Conservation (phyloP, 2,888 invertebrate species). For the Hyposoter dolosus region DNA sequence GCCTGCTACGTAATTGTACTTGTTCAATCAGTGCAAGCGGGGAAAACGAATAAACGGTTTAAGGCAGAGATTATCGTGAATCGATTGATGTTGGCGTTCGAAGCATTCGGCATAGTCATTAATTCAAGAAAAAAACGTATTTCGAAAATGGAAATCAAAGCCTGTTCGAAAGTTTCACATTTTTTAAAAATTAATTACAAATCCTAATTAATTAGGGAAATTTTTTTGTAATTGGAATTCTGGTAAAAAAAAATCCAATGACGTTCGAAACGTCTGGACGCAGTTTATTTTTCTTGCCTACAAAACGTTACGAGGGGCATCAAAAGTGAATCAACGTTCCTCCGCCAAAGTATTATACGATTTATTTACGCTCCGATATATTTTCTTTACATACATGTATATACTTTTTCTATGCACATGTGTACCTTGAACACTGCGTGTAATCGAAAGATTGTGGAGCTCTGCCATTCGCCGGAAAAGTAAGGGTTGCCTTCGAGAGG, state of each 20-base stretch:
- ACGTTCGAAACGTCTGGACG: neutral
- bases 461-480: slow-evolving; percentile 4
- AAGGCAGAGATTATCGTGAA: slow-evolving; percentile 9
- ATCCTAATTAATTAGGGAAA: neutral
- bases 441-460: neutral
- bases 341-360: neutral
- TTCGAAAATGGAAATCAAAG: neutral
- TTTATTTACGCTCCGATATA: neutral
- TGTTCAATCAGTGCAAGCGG: slow-evolving; percentile 2
- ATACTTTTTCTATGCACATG: neutral
- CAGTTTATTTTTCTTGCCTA: neutral
- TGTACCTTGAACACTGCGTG: neutral
- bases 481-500: slow-evolving; percentile 15
- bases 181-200: neutral
- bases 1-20: neutral
- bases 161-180: neutral
- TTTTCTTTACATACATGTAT: neutral
- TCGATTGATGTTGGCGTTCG: neutral
- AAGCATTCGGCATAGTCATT: neutral
- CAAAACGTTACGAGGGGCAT: neutral
- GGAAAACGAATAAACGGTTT: neutral
- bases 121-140: neutral
- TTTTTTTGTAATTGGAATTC: neutral
- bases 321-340: slow-evolving; percentile 17
- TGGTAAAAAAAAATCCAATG: neutral